A percentile compares a stretch with the other conserved stretches of the same genome.
These are phyloP conservation scores for Xenopus tropicalis DNA, from an alignment of 2,113 vertebrate genomes.

Conservation along the genomic window UCB_Xtro_10.0 CM004447.2:143473501-143474000, in stretches of 20 bases:
- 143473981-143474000: too few relatives aligned
- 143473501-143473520: too few relatives aligned
- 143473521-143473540: too few relatives aligned
- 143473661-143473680: slow-evolving; percentile 44
- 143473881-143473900: too few relatives aligned
- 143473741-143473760: not conserved
- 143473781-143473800: slow-evolving; percentile 44
- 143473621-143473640: slow-evolving; percentile 36
- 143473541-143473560: too few relatives aligned
- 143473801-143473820: slow-evolving; percentile 41
- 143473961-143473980: too few relatives aligned
- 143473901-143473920: too few relatives aligned
- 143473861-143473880: not conserved
- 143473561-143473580: not conserved
- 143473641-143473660: slow-evolving; percentile 33
- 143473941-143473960: too few relatives aligned
- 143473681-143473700: slow-evolving; percentile 34
- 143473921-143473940: too few relatives aligned
- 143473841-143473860: slow-evolving; percentile 27
- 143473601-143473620: slow-evolving; percentile 2
- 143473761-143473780: slow-evolving; percentile 46
- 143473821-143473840: slow-evolving; percentile 40
- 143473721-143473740: slow-evolving; percentile 23
- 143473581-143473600: not conserved
- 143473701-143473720: slow-evolving; percentile 45